These are phyloP conservation scores for Coptotermes formosanus DNA, from an alignment of 1,140 invertebrate genomes.

Conservation along the genomic window DNA sequence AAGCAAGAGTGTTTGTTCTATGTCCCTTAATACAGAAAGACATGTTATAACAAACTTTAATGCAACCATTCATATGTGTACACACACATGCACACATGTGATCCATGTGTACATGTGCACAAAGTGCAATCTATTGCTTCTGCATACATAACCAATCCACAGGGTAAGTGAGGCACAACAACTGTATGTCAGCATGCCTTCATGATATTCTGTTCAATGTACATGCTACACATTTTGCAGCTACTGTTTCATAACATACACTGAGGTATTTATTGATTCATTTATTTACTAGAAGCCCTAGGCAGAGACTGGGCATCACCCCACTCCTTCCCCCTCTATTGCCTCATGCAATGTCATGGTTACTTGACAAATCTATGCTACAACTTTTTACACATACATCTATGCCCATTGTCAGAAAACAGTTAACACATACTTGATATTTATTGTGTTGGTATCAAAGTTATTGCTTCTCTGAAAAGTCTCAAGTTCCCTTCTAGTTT, in stretches of 20 bases:
- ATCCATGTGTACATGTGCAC: neutral
- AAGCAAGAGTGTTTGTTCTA: neutral
- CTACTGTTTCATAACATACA: conserved; percentile 27
- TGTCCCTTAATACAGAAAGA: neutral
- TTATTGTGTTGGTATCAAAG: conserved; percentile 25
- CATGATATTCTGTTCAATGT: conserved; percentile 20
- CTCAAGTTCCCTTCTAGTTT: neutral
- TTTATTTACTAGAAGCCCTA: conserved; percentile 35
- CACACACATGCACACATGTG: neutral
- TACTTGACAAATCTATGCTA: conserved; percentile 10
- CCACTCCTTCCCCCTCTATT: conserved; percentile 32
- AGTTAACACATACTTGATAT: conserved; percentile 21
- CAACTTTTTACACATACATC: conserved; percentile 1
- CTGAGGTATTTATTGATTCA: conserved; percentile 35
- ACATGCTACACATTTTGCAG: neutral
- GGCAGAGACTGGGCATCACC: conserved; percentile 32
- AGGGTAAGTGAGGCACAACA: conserved; percentile 24
- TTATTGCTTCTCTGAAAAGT: conserved; percentile 8
- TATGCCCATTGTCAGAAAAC: neutral
- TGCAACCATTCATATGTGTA: neutral
- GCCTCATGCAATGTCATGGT: conserved; percentile 23
- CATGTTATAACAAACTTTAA: neutral
- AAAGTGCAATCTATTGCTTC: conserved; percentile 6
- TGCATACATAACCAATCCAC: conserved; percentile 16
- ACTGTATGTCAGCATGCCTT: conserved; percentile 31